phyloP scores from a whole-genome alignment of 2,113 vertebrate species.

The Cnemophilus loriae region DNA sequence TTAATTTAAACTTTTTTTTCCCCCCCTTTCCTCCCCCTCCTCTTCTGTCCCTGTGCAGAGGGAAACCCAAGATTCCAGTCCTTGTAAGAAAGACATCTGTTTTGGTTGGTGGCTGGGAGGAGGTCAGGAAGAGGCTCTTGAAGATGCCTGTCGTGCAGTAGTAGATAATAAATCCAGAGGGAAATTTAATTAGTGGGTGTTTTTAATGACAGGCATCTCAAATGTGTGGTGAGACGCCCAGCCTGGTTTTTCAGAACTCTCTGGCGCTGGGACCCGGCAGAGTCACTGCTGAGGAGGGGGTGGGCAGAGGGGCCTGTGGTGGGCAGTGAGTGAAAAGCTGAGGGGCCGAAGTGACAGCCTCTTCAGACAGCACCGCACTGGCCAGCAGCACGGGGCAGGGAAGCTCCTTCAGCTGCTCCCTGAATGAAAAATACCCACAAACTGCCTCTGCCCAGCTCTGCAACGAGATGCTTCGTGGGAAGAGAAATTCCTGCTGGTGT shows the following conservation, averaged over 20 bases:
- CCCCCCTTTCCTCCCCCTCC: not conserved
- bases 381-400: not conserved
- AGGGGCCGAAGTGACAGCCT: not conserved
- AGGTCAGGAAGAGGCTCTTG: not conserved
- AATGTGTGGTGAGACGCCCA: not conserved
- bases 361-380: not conserved
- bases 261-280: not conserved
- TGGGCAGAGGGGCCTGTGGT: not conserved
- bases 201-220: not conserved
- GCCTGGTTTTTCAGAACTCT: not conserved
- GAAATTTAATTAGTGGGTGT: not conserved
- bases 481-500: not conserved
- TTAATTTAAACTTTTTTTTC: not conserved
- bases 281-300: not conserved
- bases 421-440: not conserved
- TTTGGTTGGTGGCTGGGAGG: not conserved
- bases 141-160: not conserved
- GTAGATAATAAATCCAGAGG: not conserved
- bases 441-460: accelerated
- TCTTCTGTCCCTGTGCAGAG: not conserved
- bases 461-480: not conserved
- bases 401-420: not conserved
- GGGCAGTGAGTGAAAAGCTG: not conserved
- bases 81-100: not conserved
- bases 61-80: not conserved